Base-by-base conservation (phyloP, 2,888 invertebrate genomes). In the Drosophila kuntzei region DNA sequence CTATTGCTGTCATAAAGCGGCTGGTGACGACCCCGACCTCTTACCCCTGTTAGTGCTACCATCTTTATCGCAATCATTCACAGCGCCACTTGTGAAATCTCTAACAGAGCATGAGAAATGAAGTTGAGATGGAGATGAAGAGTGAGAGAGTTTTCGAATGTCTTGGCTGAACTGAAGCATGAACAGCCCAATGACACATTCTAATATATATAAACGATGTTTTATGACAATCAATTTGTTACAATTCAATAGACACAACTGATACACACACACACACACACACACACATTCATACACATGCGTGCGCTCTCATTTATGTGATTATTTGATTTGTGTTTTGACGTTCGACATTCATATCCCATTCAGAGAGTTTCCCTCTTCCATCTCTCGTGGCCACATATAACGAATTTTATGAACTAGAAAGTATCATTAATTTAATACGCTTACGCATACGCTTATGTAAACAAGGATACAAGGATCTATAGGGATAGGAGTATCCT, bases 361-460 rank as follows among this genome's bases (percentile, higher is more conserved):
- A 34, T 32, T 54, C 46, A 49, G 25, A 47, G 43, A 5, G 14
- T 6, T n/a, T 8, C 12, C 36, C 22, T 5, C 36, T 18, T 7
- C 36, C 43, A 43, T 32, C n/a, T n/a, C n/a, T n/a, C 51, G 41
- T 46, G 78, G 63, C 53, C 71, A 59, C 55, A 78, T 83, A 76
- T 83, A 76, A 74, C 81, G 76, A 90, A 90, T 89, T 91, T 91
- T 91, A 91, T 92, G 91, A 91, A 90, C 90, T 91, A 91, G 92
- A 91, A 92, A 84, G 91, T 85, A 89, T 91, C 90, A 90, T 91
- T 90, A 91, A 92, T 90, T 91, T 91, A 90, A 91, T 89, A 90
- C 91, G 84, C 84, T 74, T 85, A 81, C 55, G 39, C 54, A 59
- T 54, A 34, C 50, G 41, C 57, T 43, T 63, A 71, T 44, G 71